Base-by-base conservation (phyloP, 2,797 vertebrate species). In the Botia almorhae region DNA sequence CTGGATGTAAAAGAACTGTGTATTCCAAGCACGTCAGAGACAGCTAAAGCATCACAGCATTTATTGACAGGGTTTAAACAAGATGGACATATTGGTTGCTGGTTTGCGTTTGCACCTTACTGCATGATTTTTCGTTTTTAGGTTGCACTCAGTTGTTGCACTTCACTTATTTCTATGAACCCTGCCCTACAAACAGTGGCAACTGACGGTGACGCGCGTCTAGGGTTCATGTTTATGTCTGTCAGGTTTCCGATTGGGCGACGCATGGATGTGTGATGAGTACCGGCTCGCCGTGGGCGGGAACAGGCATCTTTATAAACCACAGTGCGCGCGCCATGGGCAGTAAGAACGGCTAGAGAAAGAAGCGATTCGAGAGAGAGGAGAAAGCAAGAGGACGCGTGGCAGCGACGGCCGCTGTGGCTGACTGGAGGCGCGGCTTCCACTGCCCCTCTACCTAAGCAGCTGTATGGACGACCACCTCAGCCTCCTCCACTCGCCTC, bases 391-490 rank as follows among this genome's bases (percentile, higher is more conserved):
- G 86, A 73, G 85, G 86, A 85, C 72, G 81, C 77, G 82, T 53
- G 72, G 78, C 61, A 26, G 71, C 73, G 50, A 53, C 82, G 61
- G 90, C 87, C 84, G 90, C 83, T 85, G 91, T 84, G 90, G 90
- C 85, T 91, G 90, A 92, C 83, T 87, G 85, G 88, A 93, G 92
- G 91, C 92, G 90, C 90, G 91, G 92, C 91, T 91, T 91, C 89
- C 90, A 92, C 91, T 86, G 90, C 89, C 89, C 91, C 88, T 92
- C 84, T 89, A 89, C 82, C 86, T 80, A 82, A 82, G 68, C 82
- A 89, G 90, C 93, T 91, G 90, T 90, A 94, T 97, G 96, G 96
- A 97, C 94, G 96, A 97, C 93, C 96, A 94, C 88, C 95, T 92
- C 92, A 94, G 96, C 93, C 95, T 97, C 89, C 95, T 97, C 85